phyloP scores from a whole-genome alignment of 2,888 invertebrate genomes.

The Torymus aiolomorphi region DNA sequence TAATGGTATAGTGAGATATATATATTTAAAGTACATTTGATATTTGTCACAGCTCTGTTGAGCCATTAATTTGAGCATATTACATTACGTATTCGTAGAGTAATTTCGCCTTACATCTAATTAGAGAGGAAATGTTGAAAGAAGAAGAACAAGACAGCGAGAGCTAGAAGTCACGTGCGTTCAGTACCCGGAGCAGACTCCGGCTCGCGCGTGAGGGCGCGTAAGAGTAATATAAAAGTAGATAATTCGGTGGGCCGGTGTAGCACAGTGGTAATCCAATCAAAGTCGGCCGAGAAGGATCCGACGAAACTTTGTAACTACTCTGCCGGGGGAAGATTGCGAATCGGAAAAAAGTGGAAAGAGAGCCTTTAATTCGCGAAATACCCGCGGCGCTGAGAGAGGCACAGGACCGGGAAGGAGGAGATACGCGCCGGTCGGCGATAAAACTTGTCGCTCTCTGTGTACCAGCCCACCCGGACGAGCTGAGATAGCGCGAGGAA shows the following conservation, averaged over 20 bases:
- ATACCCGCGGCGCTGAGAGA: background rate
- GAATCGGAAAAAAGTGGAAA: constrained; percentile 33
- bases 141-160: too few species aligned
- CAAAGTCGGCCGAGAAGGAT: constrained; percentile 27
- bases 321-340: constrained; percentile 32
- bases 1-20: too few species aligned
- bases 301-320: constrained; percentile 37
- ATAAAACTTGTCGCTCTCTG: constrained; percentile 19
- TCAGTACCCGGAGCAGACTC: too few species aligned
- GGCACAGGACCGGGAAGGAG: background rate
- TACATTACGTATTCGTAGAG: too few species aligned
- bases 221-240: constrained; percentile 16
- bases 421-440: background rate
- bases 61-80: too few species aligned
- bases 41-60: too few species aligned
- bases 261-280: constrained; percentile 39
- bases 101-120: too few species aligned
- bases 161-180: too few species aligned
- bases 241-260: constrained; percentile 17
- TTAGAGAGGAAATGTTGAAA: too few species aligned
- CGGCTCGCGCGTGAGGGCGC: too few species aligned
- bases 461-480: background rate
- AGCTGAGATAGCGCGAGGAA: background rate
- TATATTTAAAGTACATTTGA: too few species aligned
- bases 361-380: constrained; percentile 28